phyloP scores from a whole-genome alignment of 2,797 vertebrate species.

The Pangasius macronema region DNA sequence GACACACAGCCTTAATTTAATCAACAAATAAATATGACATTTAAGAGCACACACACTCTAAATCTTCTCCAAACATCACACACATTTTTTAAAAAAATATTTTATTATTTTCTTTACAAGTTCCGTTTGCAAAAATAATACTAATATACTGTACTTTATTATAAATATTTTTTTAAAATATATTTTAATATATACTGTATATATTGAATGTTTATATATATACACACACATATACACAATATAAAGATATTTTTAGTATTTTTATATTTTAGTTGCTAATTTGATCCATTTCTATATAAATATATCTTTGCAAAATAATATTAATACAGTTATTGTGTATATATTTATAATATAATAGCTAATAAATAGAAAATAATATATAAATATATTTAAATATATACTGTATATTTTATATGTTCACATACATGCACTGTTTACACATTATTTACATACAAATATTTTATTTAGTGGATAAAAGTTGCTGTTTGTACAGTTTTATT shows the following conservation, averaged over 20 bases:
- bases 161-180: neutral
- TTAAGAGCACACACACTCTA: neutral
- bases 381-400: neutral
- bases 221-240: neutral
- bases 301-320: too few species aligned
- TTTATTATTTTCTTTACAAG: neutral
- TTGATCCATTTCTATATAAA: neutral
- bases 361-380: too few species aligned
- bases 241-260: neutral
- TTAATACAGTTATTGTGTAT: too few species aligned
- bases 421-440: neutral
- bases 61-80: neutral
- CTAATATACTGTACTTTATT: neutral
- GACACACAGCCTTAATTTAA: neutral
- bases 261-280: neutral
- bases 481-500: too few species aligned
- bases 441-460: neutral
- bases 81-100: neutral
- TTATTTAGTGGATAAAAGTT: neutral
- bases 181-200: neutral
- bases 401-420: neutral
- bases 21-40: neutral
- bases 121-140: too few species aligned
- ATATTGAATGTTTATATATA: neutral
- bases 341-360: too few species aligned